Base-by-base conservation (phyloP, 2,797 vertebrate species). In the Cynodonichthys magdalenae region DNA sequence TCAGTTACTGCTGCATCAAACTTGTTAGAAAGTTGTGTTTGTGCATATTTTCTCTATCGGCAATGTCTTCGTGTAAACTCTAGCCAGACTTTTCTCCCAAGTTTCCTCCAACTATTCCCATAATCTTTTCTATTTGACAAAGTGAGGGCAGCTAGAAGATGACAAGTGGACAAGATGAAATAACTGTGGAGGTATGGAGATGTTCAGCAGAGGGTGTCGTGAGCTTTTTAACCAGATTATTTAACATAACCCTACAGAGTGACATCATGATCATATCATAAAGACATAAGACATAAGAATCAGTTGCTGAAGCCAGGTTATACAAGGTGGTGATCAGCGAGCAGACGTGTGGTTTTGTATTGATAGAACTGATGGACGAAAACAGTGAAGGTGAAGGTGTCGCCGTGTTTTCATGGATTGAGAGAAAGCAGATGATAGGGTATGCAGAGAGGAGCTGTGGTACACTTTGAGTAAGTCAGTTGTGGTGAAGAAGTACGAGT, bases 21-120 rank as follows among this genome's bases (percentile, higher is more conserved):
- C 24, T 39, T 29, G 47, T 60, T 39, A 45, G 36, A 44, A 46
- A 12, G 31, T 29, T 19, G 17, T 63, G 41, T 53, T 59, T 58
- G 66, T 41, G 19, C 59, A 28, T 63, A 36, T 9, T 36, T 55
- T 34, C 59, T 39, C 62, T 50, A 52, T 70, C 46, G 18, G 47
- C 49, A 7, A 39, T 17, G 15, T 66, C 39, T 3, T 24, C 12
- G 44, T 15, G 19, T 39, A 18, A 61, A 12, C 19, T 36, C 34
- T 11, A 36, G 9, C 34, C 1, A 11, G 8, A 36, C 8, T 11
- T 56, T 50, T 27, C 11, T 15, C 7, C 54, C 2, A 56, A 50
- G 17, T 49, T n/a, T 53, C 12, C 49, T 28, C 8, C 12, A 7
- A 29, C 1, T 10, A 9, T 20, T 34, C 44, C 6, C 18, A 19